Conservation (phyloP, 2,113 vertebrate genomes). For the Leucopsar rothschildi region DNA sequence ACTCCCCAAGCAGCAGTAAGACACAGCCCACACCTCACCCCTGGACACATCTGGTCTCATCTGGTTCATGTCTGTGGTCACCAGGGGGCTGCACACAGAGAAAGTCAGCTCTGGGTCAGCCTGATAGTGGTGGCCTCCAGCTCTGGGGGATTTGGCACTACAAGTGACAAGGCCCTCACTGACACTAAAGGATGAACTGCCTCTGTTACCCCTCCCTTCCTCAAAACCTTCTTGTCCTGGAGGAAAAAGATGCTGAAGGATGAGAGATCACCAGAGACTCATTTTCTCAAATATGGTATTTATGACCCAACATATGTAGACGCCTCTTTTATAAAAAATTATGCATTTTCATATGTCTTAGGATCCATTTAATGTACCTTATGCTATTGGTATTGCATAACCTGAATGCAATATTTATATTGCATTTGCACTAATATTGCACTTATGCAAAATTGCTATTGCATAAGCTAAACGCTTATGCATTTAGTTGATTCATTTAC, state of each 20-base stretch:
- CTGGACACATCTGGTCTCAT: fast-evolving
- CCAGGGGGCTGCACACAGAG: not conserved
- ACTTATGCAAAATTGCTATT: not conserved
- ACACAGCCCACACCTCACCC: not conserved
- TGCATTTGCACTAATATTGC: not conserved
- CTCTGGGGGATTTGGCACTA: not conserved
- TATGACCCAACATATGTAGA: not conserved
- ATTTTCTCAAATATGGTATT: not conserved
- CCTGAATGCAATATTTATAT: not conserved
- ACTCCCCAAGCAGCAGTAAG: not conserved
- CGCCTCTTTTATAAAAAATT: not conserved
- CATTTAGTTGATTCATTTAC: not conserved
- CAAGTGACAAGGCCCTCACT: not conserved
- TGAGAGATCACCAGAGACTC: not conserved
- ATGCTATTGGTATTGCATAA: not conserved
- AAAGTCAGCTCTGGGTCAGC: not conserved
- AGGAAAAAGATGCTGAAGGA: not conserved
- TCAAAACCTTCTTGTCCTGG: not conserved
- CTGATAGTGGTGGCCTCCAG: not conserved
- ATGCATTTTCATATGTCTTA: not conserved
- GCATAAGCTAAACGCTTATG: not conserved
- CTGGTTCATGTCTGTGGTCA: not conserved
- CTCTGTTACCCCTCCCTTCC: not conserved
- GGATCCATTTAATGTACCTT: not conserved
- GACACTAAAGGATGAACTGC: not conserved